These are phyloP conservation scores for Perizoma affinitatum DNA, from an alignment of 2,888 invertebrate genomes.

Conservation along the genomic window DNA sequence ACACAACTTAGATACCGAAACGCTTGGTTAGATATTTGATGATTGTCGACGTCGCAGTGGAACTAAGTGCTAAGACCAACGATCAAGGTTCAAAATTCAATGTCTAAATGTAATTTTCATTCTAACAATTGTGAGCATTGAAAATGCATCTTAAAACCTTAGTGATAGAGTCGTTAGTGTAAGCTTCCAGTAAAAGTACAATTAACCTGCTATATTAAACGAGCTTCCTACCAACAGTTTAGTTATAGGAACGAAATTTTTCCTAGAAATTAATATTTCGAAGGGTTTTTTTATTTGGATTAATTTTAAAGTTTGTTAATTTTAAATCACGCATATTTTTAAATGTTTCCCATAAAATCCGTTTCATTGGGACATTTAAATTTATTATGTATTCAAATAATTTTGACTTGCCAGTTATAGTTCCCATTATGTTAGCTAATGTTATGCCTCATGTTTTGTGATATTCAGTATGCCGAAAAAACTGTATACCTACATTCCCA, in stretches of 20 bases:
- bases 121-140: conserved; percentile 12
- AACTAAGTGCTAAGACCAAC: conserved; percentile 1
- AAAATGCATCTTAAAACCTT: conserved; percentile 18
- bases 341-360: too few relatives aligned
- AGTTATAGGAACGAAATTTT: neutral
- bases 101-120: conserved; percentile 1
- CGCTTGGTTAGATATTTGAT: conserved; percentile 1
- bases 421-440: too few relatives aligned
- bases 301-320: neutral
- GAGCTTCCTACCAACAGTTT: conserved; percentile 23
- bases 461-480: too few relatives aligned
- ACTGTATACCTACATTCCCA: too few relatives aligned
- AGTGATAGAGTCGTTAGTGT: conserved; percentile 17
- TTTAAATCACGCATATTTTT: too few relatives aligned
- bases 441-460: too few relatives aligned
- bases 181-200: conserved; percentile 24
- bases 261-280: neutral
- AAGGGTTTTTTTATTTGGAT: neutral
- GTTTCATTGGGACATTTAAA: too few relatives aligned
- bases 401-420: too few relatives aligned
- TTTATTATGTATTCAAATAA: too few relatives aligned
- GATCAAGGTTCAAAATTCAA: neutral
- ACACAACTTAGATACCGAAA: neutral
- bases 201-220: conserved; percentile 15
- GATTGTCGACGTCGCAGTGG: neutral